Conservation (phyloP, 2,888 invertebrate species). For the Saturnia pavonia region DNA sequence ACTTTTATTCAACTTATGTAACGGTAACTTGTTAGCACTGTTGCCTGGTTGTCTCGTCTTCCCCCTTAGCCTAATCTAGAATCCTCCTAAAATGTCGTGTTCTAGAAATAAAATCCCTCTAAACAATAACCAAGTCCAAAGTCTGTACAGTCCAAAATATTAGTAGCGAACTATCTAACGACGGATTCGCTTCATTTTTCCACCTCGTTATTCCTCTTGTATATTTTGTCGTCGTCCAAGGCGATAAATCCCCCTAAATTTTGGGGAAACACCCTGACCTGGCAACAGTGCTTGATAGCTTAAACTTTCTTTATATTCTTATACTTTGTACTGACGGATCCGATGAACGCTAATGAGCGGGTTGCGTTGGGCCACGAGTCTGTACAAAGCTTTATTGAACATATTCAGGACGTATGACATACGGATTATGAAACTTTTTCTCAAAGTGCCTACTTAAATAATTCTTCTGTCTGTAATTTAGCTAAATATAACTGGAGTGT, state of each 20-base stretch:
- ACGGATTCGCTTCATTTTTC: no score
- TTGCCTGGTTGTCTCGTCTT: no score
- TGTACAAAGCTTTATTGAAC: not conserved
- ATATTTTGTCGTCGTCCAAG: no score
- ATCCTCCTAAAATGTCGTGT: no score
- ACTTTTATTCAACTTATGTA: not conserved
- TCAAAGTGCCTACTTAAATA: constrained; percentile 50
- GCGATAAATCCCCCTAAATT: not conserved
- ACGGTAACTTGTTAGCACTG: not conserved
- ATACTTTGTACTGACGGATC: not conserved
- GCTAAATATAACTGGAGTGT: constrained; percentile 39
- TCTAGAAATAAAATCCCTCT: no score
- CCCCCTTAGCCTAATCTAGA: no score
- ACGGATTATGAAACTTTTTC: constrained; percentile 35
- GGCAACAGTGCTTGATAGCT: not conserved
- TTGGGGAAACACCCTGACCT: not conserved
- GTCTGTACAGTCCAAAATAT: no score
- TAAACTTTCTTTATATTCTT: not conserved
- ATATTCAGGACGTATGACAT: constrained; percentile 1
- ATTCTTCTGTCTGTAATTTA: constrained; percentile 47
- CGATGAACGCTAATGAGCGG: not conserved
- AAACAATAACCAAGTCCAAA: no score
- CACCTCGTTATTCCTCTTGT: no score
- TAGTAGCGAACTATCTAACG: no score
- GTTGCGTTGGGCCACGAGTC: not conserved